Evolutionary conservation across 2,888 invertebrate species (phyloP), one percentile per base, ranked within the genome.

Genomic region (Phlogophora meticulosa): DNA sequence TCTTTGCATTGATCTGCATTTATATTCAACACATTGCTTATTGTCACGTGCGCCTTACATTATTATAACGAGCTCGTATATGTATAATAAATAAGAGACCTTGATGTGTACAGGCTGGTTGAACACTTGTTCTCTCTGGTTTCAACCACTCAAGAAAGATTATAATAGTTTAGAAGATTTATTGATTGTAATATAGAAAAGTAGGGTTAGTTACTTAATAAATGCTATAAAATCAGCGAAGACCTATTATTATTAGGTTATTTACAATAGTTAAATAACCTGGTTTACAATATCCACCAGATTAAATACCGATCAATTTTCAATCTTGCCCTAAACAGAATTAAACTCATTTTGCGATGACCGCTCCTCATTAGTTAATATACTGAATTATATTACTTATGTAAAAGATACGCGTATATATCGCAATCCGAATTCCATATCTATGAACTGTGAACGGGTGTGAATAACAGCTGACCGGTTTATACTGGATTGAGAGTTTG

Each of bases 401-500:
- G 22, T 48, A 36, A 32, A 49, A 69, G 7, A n/a, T n/a, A n/a
- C n/a, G n/a, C 28, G 5, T 28, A 68, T 43, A 57, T 76, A 78
- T 81, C 78, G 83, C 72, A 84, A 69, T 78, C 45, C 66, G 48
- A 71, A 78, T 76, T 74, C 62, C 66, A 62, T 80, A 82, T 82
- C 76, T 67, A n/a, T 72, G 69, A 76, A 80, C 78, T 80, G 28
- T 78, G 80, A 72, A 59, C 75, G 53, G 22, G 51, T 55, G 36
- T 58, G 24, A 56, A 63, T 63, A 64, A 64, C 67, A 65, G 36
- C 22, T 59, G 53, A 58, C 76, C 63, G 52, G 80, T 76, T 82
- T n/a, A 1, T 67, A 71, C 82, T 63, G 64, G 80, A 49, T 40
- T 17, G 5, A 11, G n/a, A 45, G 51, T 70, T 78, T 52, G 49